Percentiles rank a stretch among this genome's conserved stretches.
These are phyloP conservation scores for Anthrax anthrax DNA, from an alignment of 2,888 invertebrate genomes.

Conservation along the genomic window DNA sequence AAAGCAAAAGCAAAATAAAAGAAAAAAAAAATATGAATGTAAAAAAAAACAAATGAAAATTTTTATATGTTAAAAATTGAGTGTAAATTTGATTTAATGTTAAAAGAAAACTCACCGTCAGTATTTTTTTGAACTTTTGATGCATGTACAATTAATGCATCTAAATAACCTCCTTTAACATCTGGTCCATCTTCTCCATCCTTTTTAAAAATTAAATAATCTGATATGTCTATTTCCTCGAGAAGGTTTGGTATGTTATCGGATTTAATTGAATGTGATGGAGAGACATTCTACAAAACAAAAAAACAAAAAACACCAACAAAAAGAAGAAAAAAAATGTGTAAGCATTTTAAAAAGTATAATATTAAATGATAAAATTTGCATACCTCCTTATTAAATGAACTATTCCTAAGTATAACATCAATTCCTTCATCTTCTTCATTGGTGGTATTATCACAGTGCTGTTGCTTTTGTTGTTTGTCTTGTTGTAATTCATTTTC, in stretches of 20 bases:
- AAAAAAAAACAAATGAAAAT: no score
- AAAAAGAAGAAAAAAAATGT: no score
- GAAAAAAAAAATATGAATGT: no score
- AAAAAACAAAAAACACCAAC: neutral
- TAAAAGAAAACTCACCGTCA: constrained; percentile 32
- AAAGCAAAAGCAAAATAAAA: constrained; percentile 7
- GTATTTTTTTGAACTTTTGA: constrained; percentile 74
- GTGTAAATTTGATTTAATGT: neutral
- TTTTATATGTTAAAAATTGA: no score
- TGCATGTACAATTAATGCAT: constrained; percentile 90
- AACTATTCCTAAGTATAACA: constrained; percentile 17
- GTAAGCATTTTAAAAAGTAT: no score
- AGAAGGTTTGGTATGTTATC: constrained; percentile 41
- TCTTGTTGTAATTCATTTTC: no score
- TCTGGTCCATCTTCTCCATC: constrained; percentile 77
- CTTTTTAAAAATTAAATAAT: constrained; percentile 65
- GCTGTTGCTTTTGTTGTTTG: neutral
- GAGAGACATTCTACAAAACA: constrained; percentile 13
- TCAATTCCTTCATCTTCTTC: constrained; percentile 17
- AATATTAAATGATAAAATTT: no score
- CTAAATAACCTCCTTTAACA: constrained; percentile 82
- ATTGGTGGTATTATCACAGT: constrained; percentile 8
- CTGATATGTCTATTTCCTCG: constrained; percentile 67
- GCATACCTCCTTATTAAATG: constrained; percentile 16
- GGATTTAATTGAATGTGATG: constrained; percentile 15